Base-by-base conservation (phyloP, 2,113 vertebrate genomes). In the Trichechus manatus region DNA sequence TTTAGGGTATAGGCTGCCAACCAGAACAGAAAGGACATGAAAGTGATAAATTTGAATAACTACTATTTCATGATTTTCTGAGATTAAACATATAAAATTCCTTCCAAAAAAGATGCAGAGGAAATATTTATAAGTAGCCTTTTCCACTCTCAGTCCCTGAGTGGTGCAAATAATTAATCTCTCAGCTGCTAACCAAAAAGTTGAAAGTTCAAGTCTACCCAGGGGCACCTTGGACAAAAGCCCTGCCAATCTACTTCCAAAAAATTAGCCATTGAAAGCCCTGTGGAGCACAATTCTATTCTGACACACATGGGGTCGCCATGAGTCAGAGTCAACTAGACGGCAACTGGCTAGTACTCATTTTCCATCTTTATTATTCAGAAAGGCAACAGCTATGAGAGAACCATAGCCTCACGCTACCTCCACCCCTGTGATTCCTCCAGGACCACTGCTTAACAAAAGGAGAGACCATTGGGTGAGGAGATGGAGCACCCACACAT, bases 21-120 rank as follows among this genome's bases (percentile, higher is more conserved):
- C 82, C 75, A 95, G 98, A 98, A 96, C 2, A 93, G 87, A 97
- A 96, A 44, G 47, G 87, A 84, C 68, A 42, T 80, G 88, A 92
- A 94, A 95, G 29, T 0, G 97, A 31, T 61, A 53, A 22, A 42
- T 27, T 10, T 6, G 42, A 83, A n/a, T 39, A 66, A 87, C 36
- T 27, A 4, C 53, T 61, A 64, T 20, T 27, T 61, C 31, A 19
- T 68, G 79, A 33, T 68, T 47, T 75, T 88, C 44, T 9, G 5
- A 85, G 15, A 66, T n/a, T 42, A 53, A 56, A 79, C 9, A 50
- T 29, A 13, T 8, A 56, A 53, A 89, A 82, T 42, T 70, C 25
- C 9, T 44, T 39, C 5, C 66, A 70, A 42, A 72, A 80, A 89
- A 63, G 27, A 56, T 17, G n/a, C 33, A 66, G 77, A 59, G 47